Evolutionary conservation across 2,888 invertebrate species (phyloP), one percentile per base, ranked within the genome.

Genomic region (Escarpia spicata): DNA sequence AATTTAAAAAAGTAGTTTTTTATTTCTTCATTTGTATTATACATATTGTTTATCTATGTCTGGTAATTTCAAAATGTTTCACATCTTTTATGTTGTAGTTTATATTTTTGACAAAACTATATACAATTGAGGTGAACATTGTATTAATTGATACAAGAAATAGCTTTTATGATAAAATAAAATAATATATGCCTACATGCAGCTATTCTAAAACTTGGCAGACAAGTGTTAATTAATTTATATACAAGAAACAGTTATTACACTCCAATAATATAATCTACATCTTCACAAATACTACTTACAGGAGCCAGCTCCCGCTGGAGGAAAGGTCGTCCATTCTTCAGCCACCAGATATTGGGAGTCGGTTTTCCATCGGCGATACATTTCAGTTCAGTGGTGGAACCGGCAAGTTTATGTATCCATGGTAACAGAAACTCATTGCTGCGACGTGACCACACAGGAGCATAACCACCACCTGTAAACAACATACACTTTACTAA

Each of bases 281-380:
- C 75, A 26, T 4, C n/a, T 75, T 26, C n/a, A 26, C n/a, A n/a
- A 26, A 3, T 6, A 75, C n/a, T 75, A 75, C 75, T 75, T 75
- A 75, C 75, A 26, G 4, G 4, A 4, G 75, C 75, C 4, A 75
- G 75, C 26, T 75, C 75, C 4, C 75, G 75, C 6, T 75, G 19
- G 6, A 75, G 75, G n/a, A 91, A 92, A 1, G 26, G 60, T 8
- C 75, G 45, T 43, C 93, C 92, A 31, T 93, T 93, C 75, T 75
- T 52, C 0, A 89, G 43, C 93, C 93, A 93, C 44, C n/a, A n/a
- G 45, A 93, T 92, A 0, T 44, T 58, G n/a, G 93, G 93, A 9
- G 44, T 43, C 15, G 93, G 93, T 31, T 90, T 89, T 12, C 93
- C 93, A 45, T 92, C 93, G 4, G 93, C 92, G 3, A 91, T 91